Evolutionary conservation across 2,113 vertebrate species (phyloP).

Genomic region (Lamprologus speciosus): DNA sequence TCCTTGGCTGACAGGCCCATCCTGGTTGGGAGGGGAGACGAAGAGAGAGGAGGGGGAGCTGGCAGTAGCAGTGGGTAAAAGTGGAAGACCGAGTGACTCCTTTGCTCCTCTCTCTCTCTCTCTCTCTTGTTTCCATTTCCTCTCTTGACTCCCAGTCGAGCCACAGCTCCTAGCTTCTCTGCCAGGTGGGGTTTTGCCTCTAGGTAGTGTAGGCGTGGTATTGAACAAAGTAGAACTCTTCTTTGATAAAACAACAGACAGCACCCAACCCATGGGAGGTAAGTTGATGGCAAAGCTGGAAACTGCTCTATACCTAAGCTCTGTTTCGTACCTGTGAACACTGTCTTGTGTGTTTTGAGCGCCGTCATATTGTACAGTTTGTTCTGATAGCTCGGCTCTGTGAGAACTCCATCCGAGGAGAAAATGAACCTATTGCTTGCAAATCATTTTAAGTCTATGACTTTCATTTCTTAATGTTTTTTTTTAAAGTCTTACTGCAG

Average conservation of each 20-base stretch:
- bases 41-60: not conserved
- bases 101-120: constrained; percentile 27
- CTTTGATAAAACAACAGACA: not conserved
- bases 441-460: not conserved
- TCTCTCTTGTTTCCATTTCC: constrained; percentile 9
- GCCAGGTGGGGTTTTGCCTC: constrained; percentile 7
- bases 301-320: not conserved
- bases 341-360: not conserved
- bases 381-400: not conserved
- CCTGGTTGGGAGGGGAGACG: not conserved
- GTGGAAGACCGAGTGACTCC: constrained; percentile 41
- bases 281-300: constrained; percentile 20
- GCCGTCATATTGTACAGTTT: not conserved
- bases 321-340: not conserved
- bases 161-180: not conserved
- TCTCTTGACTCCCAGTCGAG: constrained; percentile 21
- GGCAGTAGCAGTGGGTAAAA: constrained; percentile 32
- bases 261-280: constrained; percentile 17
- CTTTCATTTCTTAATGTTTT: not conserved
- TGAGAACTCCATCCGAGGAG: not conserved
- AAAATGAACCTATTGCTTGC: not conserved
- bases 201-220: not conserved
- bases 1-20: constrained; percentile 15
- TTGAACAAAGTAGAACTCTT: not conserved
- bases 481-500: constrained; percentile 7